phyloP scores from a whole-genome alignment of 2,113 vertebrate species.

The Mystacornis crossleyi region DNA sequence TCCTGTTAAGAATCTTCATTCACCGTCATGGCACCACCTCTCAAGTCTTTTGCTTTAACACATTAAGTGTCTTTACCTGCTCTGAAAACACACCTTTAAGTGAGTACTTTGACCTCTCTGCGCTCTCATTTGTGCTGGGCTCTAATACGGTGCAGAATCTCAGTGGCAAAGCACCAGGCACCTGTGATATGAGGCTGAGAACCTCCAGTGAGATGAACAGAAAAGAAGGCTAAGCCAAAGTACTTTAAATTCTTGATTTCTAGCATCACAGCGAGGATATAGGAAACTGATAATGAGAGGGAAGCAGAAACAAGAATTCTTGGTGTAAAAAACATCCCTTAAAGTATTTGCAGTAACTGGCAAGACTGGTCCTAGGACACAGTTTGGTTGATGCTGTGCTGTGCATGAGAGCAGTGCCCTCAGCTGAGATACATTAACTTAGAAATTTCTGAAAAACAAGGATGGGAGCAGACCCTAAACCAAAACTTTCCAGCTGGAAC shows the following conservation, averaged over 20 bases:
- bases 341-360: background rate
- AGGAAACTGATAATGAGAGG: background rate
- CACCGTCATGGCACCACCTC: background rate
- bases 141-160: background rate
- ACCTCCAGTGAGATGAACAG: background rate
- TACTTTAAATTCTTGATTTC: background rate
- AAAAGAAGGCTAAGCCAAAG: background rate
- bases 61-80: background rate
- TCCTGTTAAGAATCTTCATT: background rate
- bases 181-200: background rate
- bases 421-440: background rate
- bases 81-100: background rate
- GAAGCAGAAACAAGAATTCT: background rate
- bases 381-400: background rate
- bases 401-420: background rate
- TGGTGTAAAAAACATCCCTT: background rate
- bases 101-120: background rate
- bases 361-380: background rate
- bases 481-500: background rate
- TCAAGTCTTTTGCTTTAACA: background rate
- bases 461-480: background rate
- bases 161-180: background rate
- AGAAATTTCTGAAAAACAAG: background rate
- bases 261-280: rapidly evolving
- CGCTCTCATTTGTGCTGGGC: background rate